Conservation (phyloP, 2,888 invertebrate species). For the Chorisops tibialis region DNA sequence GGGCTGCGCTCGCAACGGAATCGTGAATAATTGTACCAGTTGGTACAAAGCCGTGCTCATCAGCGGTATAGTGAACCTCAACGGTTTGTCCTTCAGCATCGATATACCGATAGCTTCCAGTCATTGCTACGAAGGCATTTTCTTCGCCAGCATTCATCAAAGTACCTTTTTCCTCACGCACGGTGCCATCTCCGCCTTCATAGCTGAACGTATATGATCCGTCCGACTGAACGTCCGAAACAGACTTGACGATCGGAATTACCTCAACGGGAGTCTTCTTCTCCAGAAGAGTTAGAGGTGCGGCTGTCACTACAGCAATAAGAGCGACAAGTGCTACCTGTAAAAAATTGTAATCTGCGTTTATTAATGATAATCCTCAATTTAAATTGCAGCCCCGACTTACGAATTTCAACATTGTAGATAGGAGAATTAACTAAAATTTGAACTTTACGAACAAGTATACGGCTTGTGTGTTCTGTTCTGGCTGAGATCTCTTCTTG, state of each 20-base stretch:
- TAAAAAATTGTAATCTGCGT: neutral
- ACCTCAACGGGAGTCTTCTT: slow-evolving; percentile 28
- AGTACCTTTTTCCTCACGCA: slow-evolving; percentile 45
- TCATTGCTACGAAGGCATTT: slow-evolving; percentile 42
- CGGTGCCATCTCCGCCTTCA: slow-evolving; percentile 45
- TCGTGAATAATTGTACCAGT: slow-evolving; percentile 44
- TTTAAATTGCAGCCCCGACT: neutral
- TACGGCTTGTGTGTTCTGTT: neutral
- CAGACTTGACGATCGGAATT: slow-evolving; percentile 44
- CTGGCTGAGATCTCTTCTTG: slow-evolving; percentile 3
- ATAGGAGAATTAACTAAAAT: neutral
- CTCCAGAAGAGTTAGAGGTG: slow-evolving; percentile 34
- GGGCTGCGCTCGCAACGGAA: slow-evolving; percentile 43
- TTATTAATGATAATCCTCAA: neutral
- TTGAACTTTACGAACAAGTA: neutral
- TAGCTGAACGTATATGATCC: slow-evolving; percentile 47
- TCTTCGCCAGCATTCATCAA: slow-evolving; percentile 43
- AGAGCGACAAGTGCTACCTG: slow-evolving; percentile 31
- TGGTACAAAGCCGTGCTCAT: slow-evolving; percentile 49
- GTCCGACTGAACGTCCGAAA: slow-evolving; percentile 42
- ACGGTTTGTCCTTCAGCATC: slow-evolving; percentile 46
- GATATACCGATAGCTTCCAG: slow-evolving; percentile 46
- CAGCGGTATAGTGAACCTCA: slow-evolving; percentile 47
- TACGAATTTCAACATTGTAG: slow-evolving; percentile 25
- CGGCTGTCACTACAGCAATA: slow-evolving; percentile 40